A percentile compares a stretch with the other conserved stretches of the same genome.
These are phyloP conservation scores for Henricia sp. DNA, from an alignment of 53 echinoderm and acorn worm species.

Conservation along the genomic window DNA sequence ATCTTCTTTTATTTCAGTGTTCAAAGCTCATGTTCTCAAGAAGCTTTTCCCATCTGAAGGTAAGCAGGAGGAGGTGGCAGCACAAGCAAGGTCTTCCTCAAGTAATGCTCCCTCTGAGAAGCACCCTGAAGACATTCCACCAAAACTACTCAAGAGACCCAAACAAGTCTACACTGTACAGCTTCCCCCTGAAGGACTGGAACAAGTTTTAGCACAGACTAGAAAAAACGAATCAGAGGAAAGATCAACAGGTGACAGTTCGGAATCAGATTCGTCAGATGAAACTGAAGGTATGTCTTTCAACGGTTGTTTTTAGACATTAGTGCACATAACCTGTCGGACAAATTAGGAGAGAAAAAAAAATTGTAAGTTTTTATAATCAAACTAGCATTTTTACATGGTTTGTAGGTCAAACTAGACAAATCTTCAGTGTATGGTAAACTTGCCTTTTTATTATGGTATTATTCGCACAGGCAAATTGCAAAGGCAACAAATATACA, in stretches of 20 bases:
- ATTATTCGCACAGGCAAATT: no score
- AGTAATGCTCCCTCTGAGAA: background rate
- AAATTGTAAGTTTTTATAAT: no score
- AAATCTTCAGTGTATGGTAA: no score
- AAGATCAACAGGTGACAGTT: background rate
- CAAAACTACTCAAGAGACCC: background rate
- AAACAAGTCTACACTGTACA: slow-evolving; percentile 44
- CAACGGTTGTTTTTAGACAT: no score
- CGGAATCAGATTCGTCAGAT: slow-evolving; percentile 7
- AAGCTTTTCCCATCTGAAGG: slow-evolving; percentile 37
- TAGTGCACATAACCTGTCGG: no score
- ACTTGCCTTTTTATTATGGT: no score
- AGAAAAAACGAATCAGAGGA: background rate
- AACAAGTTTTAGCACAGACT: background rate
- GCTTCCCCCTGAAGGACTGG: slow-evolving; percentile 27
- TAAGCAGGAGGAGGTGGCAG: background rate
- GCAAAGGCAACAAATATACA: no score
- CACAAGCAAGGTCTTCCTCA: background rate
- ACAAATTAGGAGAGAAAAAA: no score
- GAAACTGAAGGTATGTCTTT: slow-evolving; percentile 39
- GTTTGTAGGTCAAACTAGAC: no score
- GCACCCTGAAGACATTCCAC: background rate
- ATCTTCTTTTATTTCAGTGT: slow-evolving; percentile 15
- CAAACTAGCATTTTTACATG: no score
- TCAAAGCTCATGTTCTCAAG: slow-evolving; percentile 32